phyloP scores from a whole-genome alignment of 2,888 invertebrate genomes.

The Scaptomyza caliginosa region DNA sequence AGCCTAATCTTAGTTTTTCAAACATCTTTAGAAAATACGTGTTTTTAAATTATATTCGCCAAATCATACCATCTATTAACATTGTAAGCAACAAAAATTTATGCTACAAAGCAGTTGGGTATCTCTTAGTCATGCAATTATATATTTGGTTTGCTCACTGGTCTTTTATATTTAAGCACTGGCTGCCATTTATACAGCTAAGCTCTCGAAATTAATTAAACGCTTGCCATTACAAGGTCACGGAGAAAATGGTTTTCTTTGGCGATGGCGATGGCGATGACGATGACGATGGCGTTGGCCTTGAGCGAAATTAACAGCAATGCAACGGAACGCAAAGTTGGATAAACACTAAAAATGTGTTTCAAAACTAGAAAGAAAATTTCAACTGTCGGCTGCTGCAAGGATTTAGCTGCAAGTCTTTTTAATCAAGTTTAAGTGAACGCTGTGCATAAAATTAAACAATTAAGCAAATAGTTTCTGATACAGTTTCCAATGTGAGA shows the following conservation, averaged over 20 bases:
- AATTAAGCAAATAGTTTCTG: conserved; percentile 54
- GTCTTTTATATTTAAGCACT: conserved; percentile 12
- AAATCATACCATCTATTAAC: too few species aligned
- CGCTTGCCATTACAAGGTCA: conserved; percentile 55
- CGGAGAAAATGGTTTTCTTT: conserved; percentile 20
- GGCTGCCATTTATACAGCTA: conserved; percentile 50
- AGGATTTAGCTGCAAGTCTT: conserved; percentile 21
- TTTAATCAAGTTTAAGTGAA: conserved; percentile 34
- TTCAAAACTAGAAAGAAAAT: conserved; percentile 4
- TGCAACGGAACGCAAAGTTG: conserved; percentile 19
- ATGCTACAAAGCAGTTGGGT: conserved; percentile 1
- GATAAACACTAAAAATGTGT: conserved; percentile 3
- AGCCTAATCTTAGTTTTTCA: background rate
- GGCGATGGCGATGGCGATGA: too few species aligned
- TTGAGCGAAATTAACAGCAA: conserved; percentile 26
- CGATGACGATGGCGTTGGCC: too few species aligned
- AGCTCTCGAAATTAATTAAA: conserved; percentile 68
- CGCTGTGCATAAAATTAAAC: conserved; percentile 40
- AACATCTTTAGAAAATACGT: too few species aligned
- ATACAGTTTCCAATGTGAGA: conserved; percentile 3
- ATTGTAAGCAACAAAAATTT: too few species aligned
- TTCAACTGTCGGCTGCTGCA: conserved; percentile 18
- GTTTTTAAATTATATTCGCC: too few species aligned
- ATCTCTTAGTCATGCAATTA: background rate
- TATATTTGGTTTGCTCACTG: background rate